phyloP scores from a whole-genome alignment of 2,888 invertebrate genomes.

The Pelosia muscerda region DNA sequence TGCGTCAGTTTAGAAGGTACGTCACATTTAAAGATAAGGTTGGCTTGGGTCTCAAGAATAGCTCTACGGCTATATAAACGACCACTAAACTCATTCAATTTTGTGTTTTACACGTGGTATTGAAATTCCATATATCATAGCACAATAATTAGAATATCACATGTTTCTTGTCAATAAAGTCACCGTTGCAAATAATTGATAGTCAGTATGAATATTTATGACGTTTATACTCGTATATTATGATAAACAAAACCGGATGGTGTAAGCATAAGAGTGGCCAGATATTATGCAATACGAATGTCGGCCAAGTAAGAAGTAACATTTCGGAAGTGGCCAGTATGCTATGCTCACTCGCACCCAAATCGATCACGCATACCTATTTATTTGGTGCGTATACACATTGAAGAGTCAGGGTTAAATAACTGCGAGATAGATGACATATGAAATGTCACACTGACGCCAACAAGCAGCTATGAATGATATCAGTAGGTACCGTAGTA shows the following conservation, averaged over 20 bases:
- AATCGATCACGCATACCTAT: slow-evolving; percentile 22
- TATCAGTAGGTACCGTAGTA: too few relatives aligned
- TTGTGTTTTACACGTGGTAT: background rate
- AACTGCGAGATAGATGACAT: background rate
- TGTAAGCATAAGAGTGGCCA: slow-evolving; percentile 50
- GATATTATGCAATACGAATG: slow-evolving; percentile 69
- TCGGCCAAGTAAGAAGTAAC: slow-evolving; percentile 59
- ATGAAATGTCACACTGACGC: background rate
- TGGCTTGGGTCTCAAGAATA: too few relatives aligned
- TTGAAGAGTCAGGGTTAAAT: slow-evolving; percentile 11
- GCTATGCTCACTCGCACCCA: slow-evolving; percentile 37
- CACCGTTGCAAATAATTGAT: slow-evolving; percentile 9
- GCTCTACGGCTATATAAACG: too few relatives aligned
- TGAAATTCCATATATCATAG: background rate
- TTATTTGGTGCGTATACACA: slow-evolving; percentile 28
- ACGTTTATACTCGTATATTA: slow-evolving; percentile 26
- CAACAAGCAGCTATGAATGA: background rate
- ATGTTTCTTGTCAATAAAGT: slow-evolving; percentile 13
- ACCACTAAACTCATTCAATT: background rate
- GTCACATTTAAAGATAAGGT: too few relatives aligned
- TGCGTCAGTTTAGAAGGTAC: too few relatives aligned
- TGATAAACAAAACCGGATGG: slow-evolving; percentile 40
- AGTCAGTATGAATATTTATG: slow-evolving; percentile 21
- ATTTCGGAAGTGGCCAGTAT: slow-evolving; percentile 68
- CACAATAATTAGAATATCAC: slow-evolving; percentile 1